Conservation (phyloP, 2,113 vertebrate species). For the Rattus rattus region DNA sequence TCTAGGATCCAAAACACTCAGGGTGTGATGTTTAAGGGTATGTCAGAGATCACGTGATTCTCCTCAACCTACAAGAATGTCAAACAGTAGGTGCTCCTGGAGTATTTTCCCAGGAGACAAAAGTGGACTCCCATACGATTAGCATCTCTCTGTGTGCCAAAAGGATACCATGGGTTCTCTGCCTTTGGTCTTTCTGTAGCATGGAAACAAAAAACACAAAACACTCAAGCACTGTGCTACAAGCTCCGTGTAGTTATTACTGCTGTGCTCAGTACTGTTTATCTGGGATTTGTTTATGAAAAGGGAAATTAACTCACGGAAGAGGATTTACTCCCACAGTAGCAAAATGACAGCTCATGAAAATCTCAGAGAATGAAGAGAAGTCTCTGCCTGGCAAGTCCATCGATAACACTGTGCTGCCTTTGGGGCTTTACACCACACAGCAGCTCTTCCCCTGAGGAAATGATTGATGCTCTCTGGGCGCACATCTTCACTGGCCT, state of each 20-base stretch:
- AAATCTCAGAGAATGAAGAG: background rate
- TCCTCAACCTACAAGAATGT: background rate
- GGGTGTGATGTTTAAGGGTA: background rate
- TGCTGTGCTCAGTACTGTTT: background rate
- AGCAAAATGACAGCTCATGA: background rate
- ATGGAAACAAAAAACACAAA: no score
- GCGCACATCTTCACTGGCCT: background rate
- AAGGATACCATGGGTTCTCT: background rate
- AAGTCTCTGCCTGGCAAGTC: background rate
- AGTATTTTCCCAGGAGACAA: background rate
- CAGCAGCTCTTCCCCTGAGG: background rate
- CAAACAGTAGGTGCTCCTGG: background rate
- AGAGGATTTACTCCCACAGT: background rate
- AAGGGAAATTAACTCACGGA: background rate
- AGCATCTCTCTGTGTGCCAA: background rate
- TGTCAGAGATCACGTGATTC: fast-evolving
- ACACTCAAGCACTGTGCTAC: background rate
- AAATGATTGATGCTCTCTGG: background rate
- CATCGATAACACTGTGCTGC: background rate
- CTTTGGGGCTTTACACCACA: background rate
- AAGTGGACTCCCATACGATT: background rate
- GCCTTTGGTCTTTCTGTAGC: background rate
- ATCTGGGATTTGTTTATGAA: background rate
- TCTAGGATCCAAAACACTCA: background rate
- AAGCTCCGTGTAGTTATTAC: background rate